Evolutionary conservation across 2,888 invertebrate genomes (phyloP), one percentile per base, ranked within the genome.

Genomic region (Smittia sp.): DNA sequence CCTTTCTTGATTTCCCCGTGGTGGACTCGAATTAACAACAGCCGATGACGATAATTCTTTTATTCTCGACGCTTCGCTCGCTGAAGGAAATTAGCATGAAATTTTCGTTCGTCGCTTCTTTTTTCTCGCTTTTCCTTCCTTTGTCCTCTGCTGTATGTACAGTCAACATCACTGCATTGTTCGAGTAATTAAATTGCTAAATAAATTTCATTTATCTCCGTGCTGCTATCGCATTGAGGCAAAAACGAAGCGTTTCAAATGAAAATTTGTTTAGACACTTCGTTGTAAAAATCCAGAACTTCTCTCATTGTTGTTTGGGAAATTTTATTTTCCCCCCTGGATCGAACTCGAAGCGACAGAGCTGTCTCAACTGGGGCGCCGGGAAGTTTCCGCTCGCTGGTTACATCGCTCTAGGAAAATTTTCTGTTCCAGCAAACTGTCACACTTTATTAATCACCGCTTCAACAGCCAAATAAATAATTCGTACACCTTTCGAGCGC

Each of bases 121-220:
- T 46, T 22, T 22, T 22, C 15, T 52, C 15, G n/a, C 3, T 58
- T 58, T 22, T 58, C 18, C 4, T 58, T 58, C 22, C 22, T 63
- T 4, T 58, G 18, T 63, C 9, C 25, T 58, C 9, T 58, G 3
- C 22, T 58, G 63, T 22, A n/a, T 27, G 27, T 63, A 13, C 25
- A 27, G 25, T 24, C 63, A 52, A 39, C 52, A 52, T 52, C 68
- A 69, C 15, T 69, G 68, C 68, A 69, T 69, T 69, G 68, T 69
- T 52, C 27, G 13, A 69, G 68, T 69, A 69, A 69, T 69, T 69
- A 69, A 69, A 69, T 69, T 69, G 68, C 68, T 69, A 69, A 69
- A 69, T 39, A 69, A 69, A 69, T 69, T 69, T 69, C 68, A 69
- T 69, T 69, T 52, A 52, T 66, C 20, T 66, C 66, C 1, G 15